phyloP scores from a whole-genome alignment of 1,140 invertebrate species.

The Yoshiicerus persimilis region DNA sequence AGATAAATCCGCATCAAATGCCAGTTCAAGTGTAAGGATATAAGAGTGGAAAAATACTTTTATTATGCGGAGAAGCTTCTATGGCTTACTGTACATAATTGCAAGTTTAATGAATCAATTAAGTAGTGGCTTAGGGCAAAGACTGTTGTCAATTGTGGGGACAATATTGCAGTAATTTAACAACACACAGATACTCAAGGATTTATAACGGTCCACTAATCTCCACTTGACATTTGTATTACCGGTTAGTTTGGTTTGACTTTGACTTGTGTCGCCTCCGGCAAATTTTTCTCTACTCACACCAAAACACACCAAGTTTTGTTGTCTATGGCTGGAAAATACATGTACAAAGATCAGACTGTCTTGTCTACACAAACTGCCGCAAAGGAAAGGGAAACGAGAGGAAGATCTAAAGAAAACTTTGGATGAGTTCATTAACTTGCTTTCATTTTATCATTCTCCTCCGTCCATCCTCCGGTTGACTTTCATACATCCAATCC shows the following conservation, averaged over 20 bases:
- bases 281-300: not conserved
- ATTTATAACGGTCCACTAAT: not conserved
- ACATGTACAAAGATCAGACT: not conserved
- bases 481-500: not conserved
- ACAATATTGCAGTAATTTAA: not conserved
- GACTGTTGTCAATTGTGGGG: not conserved
- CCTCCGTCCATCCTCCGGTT: not conserved
- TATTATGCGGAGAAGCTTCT: no score
- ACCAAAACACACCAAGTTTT: not conserved
- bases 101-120: not conserved
- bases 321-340: not conserved
- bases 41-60: no score
- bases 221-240: not conserved
- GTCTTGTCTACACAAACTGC: not conserved
- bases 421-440: not conserved
- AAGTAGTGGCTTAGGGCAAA: not conserved
- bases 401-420: slow-evolving; percentile 16
- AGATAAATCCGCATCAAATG: no score
- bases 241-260: not conserved
- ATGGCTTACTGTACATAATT: not conserved
- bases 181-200: not conserved
- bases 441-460: not conserved
- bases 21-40: no score
- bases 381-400: not conserved
- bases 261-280: not conserved